Evolutionary conservation across 2,888 invertebrate genomes (phyloP).

Genomic region (Hermaeophaga mercurialis): DNA sequence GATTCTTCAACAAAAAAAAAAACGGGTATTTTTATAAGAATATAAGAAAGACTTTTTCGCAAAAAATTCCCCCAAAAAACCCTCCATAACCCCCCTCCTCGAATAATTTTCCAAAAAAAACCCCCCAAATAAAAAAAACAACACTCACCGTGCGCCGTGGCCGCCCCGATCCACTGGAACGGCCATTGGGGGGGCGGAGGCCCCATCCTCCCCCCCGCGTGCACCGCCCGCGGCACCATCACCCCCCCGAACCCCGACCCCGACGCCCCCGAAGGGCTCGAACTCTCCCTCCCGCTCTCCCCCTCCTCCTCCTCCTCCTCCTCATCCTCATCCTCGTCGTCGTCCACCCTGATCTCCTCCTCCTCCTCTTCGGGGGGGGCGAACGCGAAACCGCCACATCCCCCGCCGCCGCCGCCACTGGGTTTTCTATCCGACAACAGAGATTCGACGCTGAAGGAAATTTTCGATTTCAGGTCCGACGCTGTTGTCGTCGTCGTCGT

Average conservation of each 20-base stretch:
- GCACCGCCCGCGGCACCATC: conserved; percentile 70
- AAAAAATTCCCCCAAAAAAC: too few species aligned
- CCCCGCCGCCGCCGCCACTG: too few species aligned
- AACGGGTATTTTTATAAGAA: too few species aligned
- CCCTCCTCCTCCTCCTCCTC: conserved; percentile 56
- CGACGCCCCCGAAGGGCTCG: conserved; percentile 61
- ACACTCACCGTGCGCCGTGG: too few species aligned
- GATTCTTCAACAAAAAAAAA: too few species aligned
- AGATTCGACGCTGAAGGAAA: conserved; percentile 76
- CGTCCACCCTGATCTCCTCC: conserved; percentile 54
- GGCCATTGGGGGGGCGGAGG: conserved; percentile 64
- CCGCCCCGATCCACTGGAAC: conserved; percentile 67
- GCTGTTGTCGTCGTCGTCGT: too few species aligned
- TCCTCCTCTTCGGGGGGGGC: conserved; percentile 40
- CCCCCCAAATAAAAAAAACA: too few species aligned
- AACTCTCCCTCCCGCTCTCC: conserved; percentile 55
- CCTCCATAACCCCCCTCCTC: too few species aligned
- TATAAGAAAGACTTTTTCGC: too few species aligned
- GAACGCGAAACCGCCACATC: too few species aligned
- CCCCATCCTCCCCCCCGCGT: conserved; percentile 64
- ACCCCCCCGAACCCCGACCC: conserved; percentile 65
- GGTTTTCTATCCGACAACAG: conserved; percentile 56
- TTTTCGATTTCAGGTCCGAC: conserved; percentile 71
- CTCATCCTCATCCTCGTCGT: conserved; percentile 57
- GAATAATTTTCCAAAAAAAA: too few species aligned